Percentiles rank a stretch among this genome's conserved stretches.
These are phyloP conservation scores for Medauroidea extradentata DNA, from an alignment of 1,140 invertebrate genomes.

Conservation along the genomic window DNA sequence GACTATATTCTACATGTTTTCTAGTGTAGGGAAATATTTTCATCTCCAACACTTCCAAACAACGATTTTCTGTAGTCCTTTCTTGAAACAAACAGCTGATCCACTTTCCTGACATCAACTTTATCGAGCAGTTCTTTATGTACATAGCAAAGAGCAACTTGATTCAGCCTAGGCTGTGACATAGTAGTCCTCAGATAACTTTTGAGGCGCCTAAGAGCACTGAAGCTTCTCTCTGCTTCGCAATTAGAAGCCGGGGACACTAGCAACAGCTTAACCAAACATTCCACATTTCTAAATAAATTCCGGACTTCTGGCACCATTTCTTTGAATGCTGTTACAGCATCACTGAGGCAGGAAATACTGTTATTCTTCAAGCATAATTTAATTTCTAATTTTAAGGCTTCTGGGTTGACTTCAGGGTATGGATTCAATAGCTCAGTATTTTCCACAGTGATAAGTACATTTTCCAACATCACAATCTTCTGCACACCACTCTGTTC, in stretches of 20 bases:
- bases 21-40: too few relatives aligned
- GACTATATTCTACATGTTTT: too few relatives aligned
- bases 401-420: too few relatives aligned
- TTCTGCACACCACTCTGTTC: too few relatives aligned
- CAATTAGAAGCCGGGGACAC: conserved; percentile 21
- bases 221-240: conserved; percentile 19
- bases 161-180: conserved; percentile 18
- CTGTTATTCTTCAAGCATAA: too few relatives aligned
- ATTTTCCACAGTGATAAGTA: too few relatives aligned
- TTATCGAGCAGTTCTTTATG: conserved; percentile 12
- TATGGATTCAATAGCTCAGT: too few relatives aligned
- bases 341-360: conserved; percentile 3
- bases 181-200: conserved; percentile 21
- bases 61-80: conserved; percentile 4
- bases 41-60: too few relatives aligned
- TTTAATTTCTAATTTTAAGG: too few relatives aligned
- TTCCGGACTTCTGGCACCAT: neutral
- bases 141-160: conserved; percentile 16
- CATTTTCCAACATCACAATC: too few relatives aligned
- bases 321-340: conserved; percentile 3
- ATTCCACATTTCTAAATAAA: neutral
- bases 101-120: conserved; percentile 13
- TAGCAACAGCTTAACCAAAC: conserved; percentile 12
- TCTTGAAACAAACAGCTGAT: conserved; percentile 8
- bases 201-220: conserved; percentile 16